These are phyloP conservation scores for Euplagia quadripunctaria DNA, from an alignment of 2,888 invertebrate species.

Conservation along the genomic window DNA sequence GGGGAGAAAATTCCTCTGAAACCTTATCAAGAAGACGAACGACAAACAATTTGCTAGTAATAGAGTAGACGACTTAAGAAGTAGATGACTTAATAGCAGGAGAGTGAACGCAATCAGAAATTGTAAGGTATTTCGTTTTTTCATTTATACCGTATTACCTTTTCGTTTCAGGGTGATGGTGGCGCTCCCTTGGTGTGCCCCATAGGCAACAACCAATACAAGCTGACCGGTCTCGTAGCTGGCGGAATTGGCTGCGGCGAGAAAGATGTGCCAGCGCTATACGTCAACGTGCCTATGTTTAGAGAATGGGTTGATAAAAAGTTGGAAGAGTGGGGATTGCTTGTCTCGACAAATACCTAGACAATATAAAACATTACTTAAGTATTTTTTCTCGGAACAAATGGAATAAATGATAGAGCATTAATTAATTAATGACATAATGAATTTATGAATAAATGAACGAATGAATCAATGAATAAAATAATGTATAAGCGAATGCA, in stretches of 20 bases:
- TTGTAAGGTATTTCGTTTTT: no score
- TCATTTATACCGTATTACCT: no score
- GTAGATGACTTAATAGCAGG: no score
- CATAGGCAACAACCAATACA: neutral
- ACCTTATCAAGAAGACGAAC: no score
- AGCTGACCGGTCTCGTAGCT: neutral
- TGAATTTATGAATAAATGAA: neutral
- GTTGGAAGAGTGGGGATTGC: neutral
- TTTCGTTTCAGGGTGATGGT: neutral
- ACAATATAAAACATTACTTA: neutral
- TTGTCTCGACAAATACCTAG: neutral
- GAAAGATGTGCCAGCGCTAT: neutral
- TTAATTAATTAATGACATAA: no score
- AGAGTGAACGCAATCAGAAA: no score
- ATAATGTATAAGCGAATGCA: neutral
- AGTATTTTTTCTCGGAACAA: neutral
- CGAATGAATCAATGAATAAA: neutral
- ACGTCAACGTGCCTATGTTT: conserved; percentile 1
- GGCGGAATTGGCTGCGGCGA: neutral
- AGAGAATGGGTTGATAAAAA: neutral
- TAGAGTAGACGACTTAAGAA: no score
- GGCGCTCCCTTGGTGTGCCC: neutral
- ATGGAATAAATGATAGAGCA: neutral
- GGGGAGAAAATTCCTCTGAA: no score
- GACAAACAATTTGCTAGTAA: no score